Conservation (phyloP, 2,797 vertebrate genomes). For the Hemitrygon akajei region DNA sequence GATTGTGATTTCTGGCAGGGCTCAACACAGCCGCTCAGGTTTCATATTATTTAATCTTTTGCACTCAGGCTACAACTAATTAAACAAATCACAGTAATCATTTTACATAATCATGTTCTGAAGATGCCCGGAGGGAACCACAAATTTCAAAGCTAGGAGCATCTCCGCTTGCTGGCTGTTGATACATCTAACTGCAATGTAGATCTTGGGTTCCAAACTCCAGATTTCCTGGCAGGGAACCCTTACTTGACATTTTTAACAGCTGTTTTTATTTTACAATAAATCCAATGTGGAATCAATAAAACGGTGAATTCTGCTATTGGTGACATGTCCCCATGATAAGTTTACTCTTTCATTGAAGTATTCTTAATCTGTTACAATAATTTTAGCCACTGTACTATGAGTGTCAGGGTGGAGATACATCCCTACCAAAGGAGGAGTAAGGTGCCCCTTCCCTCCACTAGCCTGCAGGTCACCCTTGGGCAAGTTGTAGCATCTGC, state of each 20-base stretch:
- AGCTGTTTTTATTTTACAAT: too few relatives aligned
- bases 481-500: too few relatives aligned
- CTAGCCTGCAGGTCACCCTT: too few relatives aligned
- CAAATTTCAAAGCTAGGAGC: background rate
- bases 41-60: background rate
- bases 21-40: background rate
- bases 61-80: background rate
- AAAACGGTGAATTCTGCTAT: background rate
- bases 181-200: too few relatives aligned
- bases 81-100: background rate
- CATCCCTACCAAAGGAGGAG: too few relatives aligned
- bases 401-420: too few relatives aligned
- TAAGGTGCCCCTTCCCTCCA: too few relatives aligned
- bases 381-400: too few relatives aligned
- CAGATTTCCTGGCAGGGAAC: too few relatives aligned
- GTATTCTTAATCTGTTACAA: too few relatives aligned
- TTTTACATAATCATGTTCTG: background rate
- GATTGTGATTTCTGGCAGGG: background rate
- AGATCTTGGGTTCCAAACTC: background rate
- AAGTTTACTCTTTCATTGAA: background rate
- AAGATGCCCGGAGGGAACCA: background rate
- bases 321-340: background rate
- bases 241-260: too few relatives aligned
- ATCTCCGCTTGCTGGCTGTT: background rate
- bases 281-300: background rate